phyloP scores from a whole-genome alignment of 2,113 vertebrate genomes.

The Pantherophis guttatus region DNA sequence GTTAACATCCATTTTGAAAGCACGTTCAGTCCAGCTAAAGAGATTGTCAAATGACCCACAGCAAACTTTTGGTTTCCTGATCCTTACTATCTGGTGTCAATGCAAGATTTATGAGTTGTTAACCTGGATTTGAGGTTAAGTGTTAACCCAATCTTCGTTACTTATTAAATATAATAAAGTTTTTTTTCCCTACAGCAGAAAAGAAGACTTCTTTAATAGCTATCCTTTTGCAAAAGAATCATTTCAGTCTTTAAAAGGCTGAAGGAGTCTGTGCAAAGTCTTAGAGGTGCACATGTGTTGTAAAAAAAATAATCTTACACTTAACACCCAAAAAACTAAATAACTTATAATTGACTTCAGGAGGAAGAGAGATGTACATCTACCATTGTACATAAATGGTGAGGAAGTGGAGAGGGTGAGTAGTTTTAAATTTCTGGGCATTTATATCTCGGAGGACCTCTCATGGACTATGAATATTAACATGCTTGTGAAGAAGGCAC shows the following conservation, averaged over 20 bases:
- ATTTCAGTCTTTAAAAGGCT: neutral
- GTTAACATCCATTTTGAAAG: neutral
- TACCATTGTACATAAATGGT: too few species aligned
- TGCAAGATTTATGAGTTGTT: neutral
- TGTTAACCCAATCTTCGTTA: neutral
- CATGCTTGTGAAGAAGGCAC: too few species aligned
- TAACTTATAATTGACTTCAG: too few species aligned
- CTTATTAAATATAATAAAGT: neutral
- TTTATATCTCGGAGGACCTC: too few species aligned
- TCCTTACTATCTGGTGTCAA: neutral
- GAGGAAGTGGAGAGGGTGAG: too few species aligned
- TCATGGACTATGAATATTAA: too few species aligned
- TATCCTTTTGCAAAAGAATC: neutral
- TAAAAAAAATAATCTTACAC: too few species aligned
- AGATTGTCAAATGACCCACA: neutral
- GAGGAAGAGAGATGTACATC: too few species aligned
- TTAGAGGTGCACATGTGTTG: neutral
- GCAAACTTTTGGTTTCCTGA: neutral
- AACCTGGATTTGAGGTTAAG: neutral
- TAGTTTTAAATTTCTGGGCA: too few species aligned
- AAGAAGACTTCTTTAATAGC: neutral
- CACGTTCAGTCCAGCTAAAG: neutral
- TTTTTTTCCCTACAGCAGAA: neutral
- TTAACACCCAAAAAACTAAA: too few species aligned
- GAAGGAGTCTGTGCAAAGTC: neutral